These are phyloP conservation scores for Zophobas morio DNA, from an alignment of 1,140 invertebrate species.

Conservation along the genomic window DNA sequence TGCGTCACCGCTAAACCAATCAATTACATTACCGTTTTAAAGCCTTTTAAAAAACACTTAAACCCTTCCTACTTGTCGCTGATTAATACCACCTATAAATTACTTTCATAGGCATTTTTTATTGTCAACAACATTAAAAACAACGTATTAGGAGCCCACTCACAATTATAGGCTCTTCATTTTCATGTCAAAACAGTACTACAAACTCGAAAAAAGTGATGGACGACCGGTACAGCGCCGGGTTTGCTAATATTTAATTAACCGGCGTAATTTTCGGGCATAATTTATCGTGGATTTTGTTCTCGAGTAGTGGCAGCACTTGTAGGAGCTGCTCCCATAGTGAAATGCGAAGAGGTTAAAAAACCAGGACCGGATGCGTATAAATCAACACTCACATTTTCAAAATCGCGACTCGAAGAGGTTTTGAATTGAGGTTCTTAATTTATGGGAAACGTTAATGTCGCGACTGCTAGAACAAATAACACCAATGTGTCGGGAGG, in stretches of 20 bases:
- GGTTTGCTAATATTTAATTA: background rate
- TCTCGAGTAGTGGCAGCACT: background rate
- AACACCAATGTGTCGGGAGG: too few species aligned
- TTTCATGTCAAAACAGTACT: background rate
- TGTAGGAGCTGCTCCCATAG: background rate
- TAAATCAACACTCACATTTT: too few species aligned
- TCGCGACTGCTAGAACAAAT: too few species aligned
- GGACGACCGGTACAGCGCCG: background rate
- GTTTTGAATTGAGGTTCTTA: too few species aligned
- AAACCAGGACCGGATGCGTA: background rate
- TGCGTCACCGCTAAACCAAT: too few species aligned
- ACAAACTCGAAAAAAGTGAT: background rate
- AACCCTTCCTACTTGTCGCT: too few species aligned
- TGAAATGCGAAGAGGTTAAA: background rate
- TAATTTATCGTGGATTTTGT: background rate
- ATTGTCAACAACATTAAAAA: background rate
- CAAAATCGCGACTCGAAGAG: too few species aligned
- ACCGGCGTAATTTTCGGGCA: background rate
- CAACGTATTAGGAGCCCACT: background rate
- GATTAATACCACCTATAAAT: background rate
- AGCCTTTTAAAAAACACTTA: too few species aligned
- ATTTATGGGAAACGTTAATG: too few species aligned
- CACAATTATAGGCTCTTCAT: background rate
- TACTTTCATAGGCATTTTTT: background rate
- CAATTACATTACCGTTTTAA: too few species aligned